Evolutionary conservation across 2,113 vertebrate genomes (phyloP).

Genomic region (Nettapus auritus): DNA sequence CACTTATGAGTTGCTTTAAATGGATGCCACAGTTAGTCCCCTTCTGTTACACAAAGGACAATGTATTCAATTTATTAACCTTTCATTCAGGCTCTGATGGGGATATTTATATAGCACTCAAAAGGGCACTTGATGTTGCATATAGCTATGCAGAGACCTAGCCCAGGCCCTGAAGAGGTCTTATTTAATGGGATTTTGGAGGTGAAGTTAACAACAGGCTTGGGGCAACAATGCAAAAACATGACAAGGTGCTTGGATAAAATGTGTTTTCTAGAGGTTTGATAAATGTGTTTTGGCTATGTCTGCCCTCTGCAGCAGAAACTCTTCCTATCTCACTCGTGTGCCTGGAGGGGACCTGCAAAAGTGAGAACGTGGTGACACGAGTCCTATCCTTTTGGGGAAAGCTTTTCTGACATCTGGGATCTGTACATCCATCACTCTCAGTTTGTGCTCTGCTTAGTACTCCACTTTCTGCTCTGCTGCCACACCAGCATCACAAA

Average conservation of each 20-base stretch:
- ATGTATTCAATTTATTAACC: not conserved
- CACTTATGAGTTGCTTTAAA: not conserved
- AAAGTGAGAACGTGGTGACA: not conserved
- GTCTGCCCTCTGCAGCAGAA: not conserved
- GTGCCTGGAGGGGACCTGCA: not conserved
- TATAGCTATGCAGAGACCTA: not conserved
- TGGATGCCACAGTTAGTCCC: not conserved
- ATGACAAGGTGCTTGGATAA: not conserved
- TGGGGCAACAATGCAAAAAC: fast-evolving
- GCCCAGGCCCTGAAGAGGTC: not conserved
- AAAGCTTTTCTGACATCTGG: not conserved
- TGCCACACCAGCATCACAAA: not conserved
- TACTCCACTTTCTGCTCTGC: not conserved
- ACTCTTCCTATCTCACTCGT: not conserved
- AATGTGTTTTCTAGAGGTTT: not conserved
- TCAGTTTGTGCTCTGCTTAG: not conserved
- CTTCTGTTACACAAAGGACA: not conserved
- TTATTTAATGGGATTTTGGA: conserved; percentile 3
- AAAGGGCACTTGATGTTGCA: not conserved
- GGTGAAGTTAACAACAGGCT: conserved; percentile 1
- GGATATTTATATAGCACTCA: not conserved
- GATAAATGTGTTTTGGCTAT: not conserved
- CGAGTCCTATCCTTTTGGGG: not conserved
- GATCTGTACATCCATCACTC: fast-evolving
- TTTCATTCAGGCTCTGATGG: not conserved